Percentiles rank a stretch among this genome's conserved stretches.
phyloP scores from a whole-genome alignment of 2,888 invertebrate genomes.

The Enchytraeus crypticus region DNA sequence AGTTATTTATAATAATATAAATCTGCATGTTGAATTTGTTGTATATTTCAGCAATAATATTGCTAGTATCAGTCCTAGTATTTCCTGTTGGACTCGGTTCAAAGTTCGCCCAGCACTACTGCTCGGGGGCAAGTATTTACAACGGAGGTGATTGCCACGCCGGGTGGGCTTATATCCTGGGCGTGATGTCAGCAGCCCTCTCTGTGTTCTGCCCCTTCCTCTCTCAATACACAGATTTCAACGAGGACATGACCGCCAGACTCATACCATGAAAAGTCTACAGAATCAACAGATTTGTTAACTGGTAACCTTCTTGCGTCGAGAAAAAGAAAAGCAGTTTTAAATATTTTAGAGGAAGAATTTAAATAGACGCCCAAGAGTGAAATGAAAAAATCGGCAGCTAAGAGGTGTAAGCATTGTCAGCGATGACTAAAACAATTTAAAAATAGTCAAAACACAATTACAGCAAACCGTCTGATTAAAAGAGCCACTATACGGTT shows the following conservation, averaged over 20 bases:
- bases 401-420: too few relatives aligned
- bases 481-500: too few relatives aligned
- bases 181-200: slow-evolving; percentile 46
- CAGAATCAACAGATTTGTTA: too few relatives aligned
- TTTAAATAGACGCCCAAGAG: neutral
- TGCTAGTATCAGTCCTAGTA: slow-evolving; percentile 46
- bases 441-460: too few relatives aligned
- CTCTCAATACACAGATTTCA: slow-evolving; percentile 34
- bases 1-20: too few relatives aligned
- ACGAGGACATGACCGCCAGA: slow-evolving; percentile 12
- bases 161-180: slow-evolving; percentile 50
- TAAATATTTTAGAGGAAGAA: too few relatives aligned
- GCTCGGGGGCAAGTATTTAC: slow-evolving; percentile 33
- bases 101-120: slow-evolving; percentile 45
- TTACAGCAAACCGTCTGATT: too few relatives aligned
- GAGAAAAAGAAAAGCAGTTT: too few relatives aligned
- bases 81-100: slow-evolving; percentile 48
- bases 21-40: too few relatives aligned
- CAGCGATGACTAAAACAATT: too few relatives aligned
- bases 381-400: neutral
- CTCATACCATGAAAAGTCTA: too few relatives aligned
- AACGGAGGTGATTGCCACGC: slow-evolving; percentile 44
- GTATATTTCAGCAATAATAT: slow-evolving; percentile 46
- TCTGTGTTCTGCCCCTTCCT: slow-evolving; percentile 50
- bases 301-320: too few relatives aligned